phyloP scores from a whole-genome alignment of 2,113 vertebrate genomes.

The Takifugu bimaculatus region DNA sequence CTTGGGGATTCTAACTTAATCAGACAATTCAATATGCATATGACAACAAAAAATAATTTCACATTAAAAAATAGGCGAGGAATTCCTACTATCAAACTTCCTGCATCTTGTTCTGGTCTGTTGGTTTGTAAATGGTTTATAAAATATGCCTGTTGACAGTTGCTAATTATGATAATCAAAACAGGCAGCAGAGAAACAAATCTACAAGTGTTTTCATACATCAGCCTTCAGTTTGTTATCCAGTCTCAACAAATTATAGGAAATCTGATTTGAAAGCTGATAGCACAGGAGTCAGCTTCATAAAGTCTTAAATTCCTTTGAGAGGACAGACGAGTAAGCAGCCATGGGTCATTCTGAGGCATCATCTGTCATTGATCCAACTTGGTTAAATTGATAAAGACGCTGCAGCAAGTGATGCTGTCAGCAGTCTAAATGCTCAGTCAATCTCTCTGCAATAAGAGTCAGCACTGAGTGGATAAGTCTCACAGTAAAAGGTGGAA shows the following conservation, averaged over 20 bases:
- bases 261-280: background rate
- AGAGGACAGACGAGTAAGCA: background rate
- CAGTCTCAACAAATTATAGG: background rate
- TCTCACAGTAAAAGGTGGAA: background rate
- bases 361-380: constrained; percentile 27
- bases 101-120: no score
- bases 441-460: constrained; percentile 13
- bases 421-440: constrained; percentile 30
- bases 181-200: no score
- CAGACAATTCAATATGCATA: background rate
- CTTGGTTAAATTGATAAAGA: constrained; percentile 13
- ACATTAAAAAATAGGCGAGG: background rate
- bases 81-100: no score
- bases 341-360: constrained; percentile 7
- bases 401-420: constrained; percentile 9
- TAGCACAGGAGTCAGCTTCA: background rate
- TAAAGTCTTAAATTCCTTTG: background rate
- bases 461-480: constrained; percentile 6
- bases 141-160: no score
- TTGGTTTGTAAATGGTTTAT: no score
- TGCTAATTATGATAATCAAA: no score
- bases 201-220: no score
- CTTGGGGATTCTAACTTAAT: no score
- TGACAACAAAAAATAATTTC: background rate
- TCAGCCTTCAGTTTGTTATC: background rate